Evolutionary conservation across 2,888 invertebrate genomes (phyloP).

Genomic region (Nymphalis c-album): DNA sequence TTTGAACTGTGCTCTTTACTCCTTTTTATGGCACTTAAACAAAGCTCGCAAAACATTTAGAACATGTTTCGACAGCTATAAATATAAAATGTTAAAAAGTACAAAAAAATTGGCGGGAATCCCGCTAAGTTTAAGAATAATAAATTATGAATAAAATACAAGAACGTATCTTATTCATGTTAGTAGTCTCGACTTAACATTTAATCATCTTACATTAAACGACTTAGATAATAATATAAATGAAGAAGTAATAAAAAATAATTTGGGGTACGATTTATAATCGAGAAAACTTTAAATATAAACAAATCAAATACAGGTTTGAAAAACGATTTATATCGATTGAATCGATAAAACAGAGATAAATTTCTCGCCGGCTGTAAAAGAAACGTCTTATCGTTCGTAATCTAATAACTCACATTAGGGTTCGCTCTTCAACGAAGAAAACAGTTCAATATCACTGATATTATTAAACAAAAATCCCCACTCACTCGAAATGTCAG

Average conservation of each 20-base stretch:
- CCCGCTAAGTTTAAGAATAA: conserved; percentile 23
- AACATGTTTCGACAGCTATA: conserved; percentile 36
- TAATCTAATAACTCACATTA: conserved; percentile 60
- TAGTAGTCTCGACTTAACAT: not conserved
- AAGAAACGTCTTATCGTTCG: not conserved
- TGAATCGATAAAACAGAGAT: not conserved
- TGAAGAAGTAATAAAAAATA: too few relatives aligned
- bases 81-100: conserved; percentile 25
- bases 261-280: too few relatives aligned
- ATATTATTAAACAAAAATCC: conserved; percentile 61
- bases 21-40: conserved; percentile 38
- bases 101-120: conserved; percentile 32
- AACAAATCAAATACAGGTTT: not conserved
- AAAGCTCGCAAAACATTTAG: conserved; percentile 34
- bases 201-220: not conserved
- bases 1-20: conserved; percentile 32
- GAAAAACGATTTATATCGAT: not conserved
- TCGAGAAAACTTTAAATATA: too few relatives aligned
- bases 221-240: too few relatives aligned
- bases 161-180: not conserved
- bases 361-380: not conserved
- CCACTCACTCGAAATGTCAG: conserved; percentile 71
- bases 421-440: conserved; percentile 41
- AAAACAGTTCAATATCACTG: conserved; percentile 58
- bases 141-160: conserved; percentile 11